phyloP scores from a whole-genome alignment of 30 jellyfish, hydroid and myxozoan species.

The Turritopsis dohrnii region DNA sequence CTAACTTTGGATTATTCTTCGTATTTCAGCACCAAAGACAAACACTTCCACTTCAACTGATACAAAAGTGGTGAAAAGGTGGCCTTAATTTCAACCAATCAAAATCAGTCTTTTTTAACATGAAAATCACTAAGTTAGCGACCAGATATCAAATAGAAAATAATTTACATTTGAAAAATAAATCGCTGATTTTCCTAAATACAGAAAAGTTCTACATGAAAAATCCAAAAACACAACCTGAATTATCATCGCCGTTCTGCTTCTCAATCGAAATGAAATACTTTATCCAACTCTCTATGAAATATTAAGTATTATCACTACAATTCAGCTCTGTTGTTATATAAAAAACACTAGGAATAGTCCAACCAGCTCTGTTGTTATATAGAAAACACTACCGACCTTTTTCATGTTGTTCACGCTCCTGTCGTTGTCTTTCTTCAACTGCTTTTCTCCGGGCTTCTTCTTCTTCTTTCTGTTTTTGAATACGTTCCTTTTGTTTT shows the following conservation, averaged over 20 bases:
- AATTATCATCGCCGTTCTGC: neutral
- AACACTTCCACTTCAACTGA: too few species aligned
- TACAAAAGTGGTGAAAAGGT: too few species aligned
- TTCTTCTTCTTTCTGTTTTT: neutral
- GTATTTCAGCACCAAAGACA: too few species aligned
- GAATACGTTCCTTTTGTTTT: neutral
- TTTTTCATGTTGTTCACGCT: neutral
- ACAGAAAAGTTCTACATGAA: too few species aligned
- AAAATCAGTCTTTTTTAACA: too few species aligned
- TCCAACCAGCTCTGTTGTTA: neutral
- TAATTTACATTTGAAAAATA: too few species aligned
- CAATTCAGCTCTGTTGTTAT: neutral
- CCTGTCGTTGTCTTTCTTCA: neutral
- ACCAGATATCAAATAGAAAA: too few species aligned
- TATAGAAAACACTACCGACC: neutral
- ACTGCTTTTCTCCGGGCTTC: neutral
- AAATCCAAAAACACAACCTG: too few species aligned
- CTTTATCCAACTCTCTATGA: neutral
- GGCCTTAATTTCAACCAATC: too few species aligned
- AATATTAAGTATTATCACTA: neutral
- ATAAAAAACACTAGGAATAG: neutral
- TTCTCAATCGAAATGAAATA: neutral
- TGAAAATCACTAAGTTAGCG: too few species aligned
- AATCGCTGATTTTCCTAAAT: too few species aligned
- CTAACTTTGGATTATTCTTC: too few species aligned